phyloP scores from a whole-genome alignment of 2,888 invertebrate species.

The Polia nebulosa region DNA sequence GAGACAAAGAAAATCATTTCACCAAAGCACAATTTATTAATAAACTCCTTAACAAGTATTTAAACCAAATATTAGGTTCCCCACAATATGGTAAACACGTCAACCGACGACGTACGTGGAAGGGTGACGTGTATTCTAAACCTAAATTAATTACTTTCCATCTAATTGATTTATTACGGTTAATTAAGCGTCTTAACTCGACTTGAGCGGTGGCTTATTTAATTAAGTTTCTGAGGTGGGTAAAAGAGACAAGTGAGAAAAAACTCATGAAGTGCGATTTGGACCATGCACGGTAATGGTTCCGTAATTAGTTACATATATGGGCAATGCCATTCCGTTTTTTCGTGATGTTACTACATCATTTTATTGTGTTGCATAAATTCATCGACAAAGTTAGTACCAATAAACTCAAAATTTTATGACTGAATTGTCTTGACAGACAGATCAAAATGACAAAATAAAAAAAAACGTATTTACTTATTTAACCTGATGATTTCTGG shows the following conservation, averaged over 20 bases:
- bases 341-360: no score
- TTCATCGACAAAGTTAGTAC: no score
- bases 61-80: slow-evolving; percentile 45
- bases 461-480: no score
- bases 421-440: no score
- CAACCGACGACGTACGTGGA: slow-evolving; percentile 38
- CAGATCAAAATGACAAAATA: no score
- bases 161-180: slow-evolving; percentile 70
- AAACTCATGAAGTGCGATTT: no score
- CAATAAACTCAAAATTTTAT: no score
- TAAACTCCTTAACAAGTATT: slow-evolving; percentile 10
- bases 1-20: neutral
- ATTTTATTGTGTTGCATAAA: no score
- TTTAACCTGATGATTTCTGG: neutral
- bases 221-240: slow-evolving; percentile 26
- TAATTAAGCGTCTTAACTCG: slow-evolving; percentile 62
- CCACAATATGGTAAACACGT: slow-evolving; percentile 48
- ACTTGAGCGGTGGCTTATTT: slow-evolving; percentile 41
- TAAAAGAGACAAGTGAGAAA: neutral
- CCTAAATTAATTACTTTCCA: slow-evolving; percentile 65
- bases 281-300: no score
- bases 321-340: no score
- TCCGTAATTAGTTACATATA: no score
- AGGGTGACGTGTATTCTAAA: slow-evolving; percentile 63
- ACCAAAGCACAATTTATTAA: neutral